Evolutionary conservation across 1,140 invertebrate species (phyloP).

Genomic region (Philotrypesis tridentata): DNA sequence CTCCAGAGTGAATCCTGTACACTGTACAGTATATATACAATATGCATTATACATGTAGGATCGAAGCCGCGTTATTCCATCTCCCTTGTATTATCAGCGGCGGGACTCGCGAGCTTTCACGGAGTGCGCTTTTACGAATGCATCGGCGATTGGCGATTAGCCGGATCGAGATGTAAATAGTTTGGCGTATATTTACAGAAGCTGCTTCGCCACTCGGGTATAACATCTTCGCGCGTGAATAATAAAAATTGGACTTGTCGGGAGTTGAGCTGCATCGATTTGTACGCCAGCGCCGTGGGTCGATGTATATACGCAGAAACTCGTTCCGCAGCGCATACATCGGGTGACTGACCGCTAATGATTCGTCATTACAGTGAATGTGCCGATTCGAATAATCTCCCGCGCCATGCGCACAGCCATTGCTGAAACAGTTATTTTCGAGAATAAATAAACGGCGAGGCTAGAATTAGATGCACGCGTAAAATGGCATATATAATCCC

Average conservation of each 20-base stretch:
- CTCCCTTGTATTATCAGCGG: background rate
- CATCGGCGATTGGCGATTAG: background rate
- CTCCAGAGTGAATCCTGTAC: background rate
- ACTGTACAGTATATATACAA: background rate
- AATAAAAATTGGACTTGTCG: background rate
- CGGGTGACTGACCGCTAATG: background rate
- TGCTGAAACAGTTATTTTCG: too few species aligned
- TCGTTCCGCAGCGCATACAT: background rate
- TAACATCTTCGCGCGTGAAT: background rate
- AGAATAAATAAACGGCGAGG: background rate
- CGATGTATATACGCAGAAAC: too few species aligned
- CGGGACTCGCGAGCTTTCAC: background rate
- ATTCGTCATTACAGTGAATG: background rate
- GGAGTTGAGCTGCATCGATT: too few species aligned
- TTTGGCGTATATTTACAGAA: too few species aligned
- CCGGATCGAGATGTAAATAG: background rate
- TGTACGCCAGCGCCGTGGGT: too few species aligned
- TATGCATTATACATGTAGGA: too few species aligned
- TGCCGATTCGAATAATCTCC: background rate
- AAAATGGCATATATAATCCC: constrained; percentile 7
- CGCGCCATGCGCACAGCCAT: background rate
- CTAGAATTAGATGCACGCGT: background rate
- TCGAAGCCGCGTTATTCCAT: too few species aligned
- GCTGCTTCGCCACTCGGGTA: too few species aligned
- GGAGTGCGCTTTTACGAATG: background rate